A percentile compares a stretch with the other conserved stretches of the same genome.
phyloP scores from a whole-genome alignment of 2,888 invertebrate species.

The Escarpia spicata region DNA sequence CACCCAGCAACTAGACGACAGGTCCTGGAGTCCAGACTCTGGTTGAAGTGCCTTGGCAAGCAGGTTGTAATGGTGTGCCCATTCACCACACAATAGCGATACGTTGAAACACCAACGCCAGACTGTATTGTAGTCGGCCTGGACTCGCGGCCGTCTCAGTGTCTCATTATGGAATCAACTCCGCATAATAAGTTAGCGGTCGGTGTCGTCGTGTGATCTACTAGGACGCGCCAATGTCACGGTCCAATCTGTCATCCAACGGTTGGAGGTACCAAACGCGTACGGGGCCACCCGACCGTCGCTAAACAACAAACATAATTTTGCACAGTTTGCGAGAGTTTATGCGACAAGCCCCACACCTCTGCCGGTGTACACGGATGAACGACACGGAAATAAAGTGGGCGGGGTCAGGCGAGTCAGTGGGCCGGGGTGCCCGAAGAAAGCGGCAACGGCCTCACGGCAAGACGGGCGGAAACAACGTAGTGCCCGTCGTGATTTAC shows the following conservation, averaged over 20 bases:
- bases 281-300: neutral
- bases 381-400: neutral
- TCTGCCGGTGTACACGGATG: neutral
- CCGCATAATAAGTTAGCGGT: neutral
- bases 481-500: neutral
- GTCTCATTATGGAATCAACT: neutral
- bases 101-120: neutral
- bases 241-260: neutral
- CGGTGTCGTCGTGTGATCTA: neutral
- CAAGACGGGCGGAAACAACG: neutral
- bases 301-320: neutral
- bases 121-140: neutral
- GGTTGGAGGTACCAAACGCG: neutral
- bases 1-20: neutral
- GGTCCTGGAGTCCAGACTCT: neutral
- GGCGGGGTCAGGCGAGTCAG: neutral
- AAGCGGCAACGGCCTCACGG: neutral
- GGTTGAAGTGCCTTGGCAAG: neutral
- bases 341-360: neutral
- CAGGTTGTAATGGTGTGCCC: neutral
- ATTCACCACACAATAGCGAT: neutral
- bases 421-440: neutral
- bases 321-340: neutral
- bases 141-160: neutral
- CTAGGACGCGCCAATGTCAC: neutral